Evolutionary conservation across 2,888 invertebrate species (phyloP).

Genomic region (Homarus gammarus): DNA sequence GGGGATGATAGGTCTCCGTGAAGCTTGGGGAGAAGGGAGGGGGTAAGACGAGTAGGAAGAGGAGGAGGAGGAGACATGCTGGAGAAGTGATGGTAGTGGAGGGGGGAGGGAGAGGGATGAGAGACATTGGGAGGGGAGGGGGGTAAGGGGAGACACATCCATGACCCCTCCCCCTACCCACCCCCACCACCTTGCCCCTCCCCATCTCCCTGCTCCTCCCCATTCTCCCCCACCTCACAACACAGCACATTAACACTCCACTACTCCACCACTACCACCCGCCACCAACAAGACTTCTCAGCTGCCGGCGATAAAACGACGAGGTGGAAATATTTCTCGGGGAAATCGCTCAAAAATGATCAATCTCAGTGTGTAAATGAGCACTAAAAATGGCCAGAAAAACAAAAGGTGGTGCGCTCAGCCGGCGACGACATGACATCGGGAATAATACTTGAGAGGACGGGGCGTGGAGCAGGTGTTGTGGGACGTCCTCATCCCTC

Average conservation of each 20-base stretch:
- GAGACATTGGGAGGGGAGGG: conserved; percentile 19
- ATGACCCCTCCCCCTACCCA: background rate
- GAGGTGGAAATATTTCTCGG: conserved; percentile 13
- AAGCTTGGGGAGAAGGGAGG: no score
- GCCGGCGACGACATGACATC: conserved; percentile 31
- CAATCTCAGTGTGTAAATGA: conserved; percentile 23
- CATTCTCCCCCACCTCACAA: background rate
- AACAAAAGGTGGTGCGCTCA: conserved; percentile 30
- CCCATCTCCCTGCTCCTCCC: background rate
- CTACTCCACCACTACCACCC: background rate
- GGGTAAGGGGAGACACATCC: background rate
- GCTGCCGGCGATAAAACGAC: conserved; percentile 10
- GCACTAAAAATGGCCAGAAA: conserved; percentile 21
- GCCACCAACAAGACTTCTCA: background rate
- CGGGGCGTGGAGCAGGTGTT: background rate
- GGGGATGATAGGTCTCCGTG: background rate
- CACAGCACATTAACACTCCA: background rate
- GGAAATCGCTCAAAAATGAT: conserved; percentile 10
- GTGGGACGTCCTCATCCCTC: background rate
- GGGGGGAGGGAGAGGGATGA: background rate
- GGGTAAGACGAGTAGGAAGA: background rate
- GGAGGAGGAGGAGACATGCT: background rate
- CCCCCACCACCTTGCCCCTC: background rate
- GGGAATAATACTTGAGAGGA: conserved; percentile 23
- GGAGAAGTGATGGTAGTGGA: background rate